Base-by-base conservation (phyloP, 2,113 vertebrate species). In the Vidua chalybeata region DNA sequence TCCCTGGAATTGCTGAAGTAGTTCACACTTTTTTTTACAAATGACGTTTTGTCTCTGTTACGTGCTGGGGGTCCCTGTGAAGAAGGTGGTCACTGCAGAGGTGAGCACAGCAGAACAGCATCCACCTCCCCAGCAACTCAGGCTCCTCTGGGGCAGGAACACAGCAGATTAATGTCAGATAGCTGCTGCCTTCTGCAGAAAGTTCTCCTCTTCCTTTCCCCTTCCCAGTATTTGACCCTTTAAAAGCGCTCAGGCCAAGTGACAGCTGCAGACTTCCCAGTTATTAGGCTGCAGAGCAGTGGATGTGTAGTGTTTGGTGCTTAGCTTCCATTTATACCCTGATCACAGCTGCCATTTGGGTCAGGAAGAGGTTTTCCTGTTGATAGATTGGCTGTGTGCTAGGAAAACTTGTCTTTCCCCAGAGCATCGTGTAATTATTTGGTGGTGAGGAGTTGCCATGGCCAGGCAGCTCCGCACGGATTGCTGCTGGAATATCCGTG, bases 341-440 rank as follows among this genome's bases (percentile, higher is more conserved):
- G 69, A 62, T 90, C 21, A 26, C 87, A 91, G 51, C 84, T 84
- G 87, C 93, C 21, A 2, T 73, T 68, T 59, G 91, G 87, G 87
- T 96, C 94, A 94, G 84, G 20, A 68, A 28, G 54, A 80, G 63
- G 35, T 95, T 88, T 91, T 74, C 23, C 84, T 43, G 58, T 62
- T 94, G 91, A 90, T 61, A 74, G 90, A 96, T 94, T 13, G 68
- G 67, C 84, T 66, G 37, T 72, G 81, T 76, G 74, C 85, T 80
- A 39, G 84, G 94, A 83, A 91, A 95, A 83, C 90, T 73, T 94
- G 89, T 91, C 91, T 87, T 91, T 95, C 93, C 90, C 91, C 90
- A 51, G 96, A 95, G 93, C 93, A 87, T 41, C 43, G 0, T 89
- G 81, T 87, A 89, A 95, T 93, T 69, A 66, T 55, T 90, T 80